Evolutionary conservation across 2,113 vertebrate species (phyloP).

Genomic region (Hystrix brachyura): DNA sequence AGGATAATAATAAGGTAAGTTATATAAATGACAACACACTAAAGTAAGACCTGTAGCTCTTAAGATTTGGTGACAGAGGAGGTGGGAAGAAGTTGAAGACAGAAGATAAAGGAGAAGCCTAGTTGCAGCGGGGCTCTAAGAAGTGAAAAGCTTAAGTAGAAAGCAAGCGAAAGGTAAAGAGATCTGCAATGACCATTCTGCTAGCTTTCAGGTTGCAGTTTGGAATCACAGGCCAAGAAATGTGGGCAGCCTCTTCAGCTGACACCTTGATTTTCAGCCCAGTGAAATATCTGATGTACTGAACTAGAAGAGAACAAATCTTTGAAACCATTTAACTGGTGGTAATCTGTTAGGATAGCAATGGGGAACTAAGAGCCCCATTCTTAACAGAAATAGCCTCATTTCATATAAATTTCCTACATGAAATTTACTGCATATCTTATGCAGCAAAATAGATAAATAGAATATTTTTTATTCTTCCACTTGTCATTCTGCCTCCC

Average conservation of each 20-base stretch:
- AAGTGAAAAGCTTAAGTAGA: neutral
- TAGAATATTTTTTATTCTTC: neutral
- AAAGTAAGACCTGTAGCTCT: neutral
- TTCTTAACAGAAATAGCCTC: neutral
- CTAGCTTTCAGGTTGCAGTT: neutral
- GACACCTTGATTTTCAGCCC: neutral
- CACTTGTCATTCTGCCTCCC: neutral
- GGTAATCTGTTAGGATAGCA: neutral
- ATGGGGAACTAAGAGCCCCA: neutral
- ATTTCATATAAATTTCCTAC: neutral
- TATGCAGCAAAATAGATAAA: neutral
- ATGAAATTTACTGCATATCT: neutral
- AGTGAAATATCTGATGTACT: neutral
- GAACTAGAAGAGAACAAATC: neutral
- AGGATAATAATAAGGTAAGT: neutral
- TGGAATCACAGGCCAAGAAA: neutral
- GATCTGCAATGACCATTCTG: neutral
- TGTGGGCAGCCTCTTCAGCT: neutral
- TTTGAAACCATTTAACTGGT: neutral
- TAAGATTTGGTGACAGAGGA: neutral
- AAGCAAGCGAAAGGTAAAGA: neutral
- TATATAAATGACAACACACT: neutral
- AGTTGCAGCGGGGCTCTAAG: neutral
- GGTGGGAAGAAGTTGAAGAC: neutral
- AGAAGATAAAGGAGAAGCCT: neutral